These are phyloP conservation scores for Tryphoninae sp. DNA, from an alignment of 2,888 invertebrate species.

Conservation along the genomic window DNA sequence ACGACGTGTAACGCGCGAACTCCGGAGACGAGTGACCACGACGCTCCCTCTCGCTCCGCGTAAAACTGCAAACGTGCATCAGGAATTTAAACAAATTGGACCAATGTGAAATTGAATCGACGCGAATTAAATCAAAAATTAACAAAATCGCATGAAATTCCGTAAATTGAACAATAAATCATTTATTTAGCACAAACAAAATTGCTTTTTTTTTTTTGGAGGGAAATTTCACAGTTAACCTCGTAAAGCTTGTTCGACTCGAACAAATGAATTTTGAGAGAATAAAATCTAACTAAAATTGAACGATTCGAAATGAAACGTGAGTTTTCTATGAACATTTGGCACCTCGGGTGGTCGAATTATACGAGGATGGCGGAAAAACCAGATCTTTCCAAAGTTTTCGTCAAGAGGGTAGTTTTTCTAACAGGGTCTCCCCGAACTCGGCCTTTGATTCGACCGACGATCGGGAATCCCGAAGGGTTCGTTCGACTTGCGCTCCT, in stretches of 20 bases:
- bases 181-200: too few relatives aligned
- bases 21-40: conserved; percentile 16
- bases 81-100: too few relatives aligned
- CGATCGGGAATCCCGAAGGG: conserved; percentile 47
- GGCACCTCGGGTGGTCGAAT: neutral
- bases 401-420: neutral
- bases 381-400: conserved; percentile 24
- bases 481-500: neutral
- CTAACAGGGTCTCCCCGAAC: conserved; percentile 3
- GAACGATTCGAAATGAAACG: neutral
- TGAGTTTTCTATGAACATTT: neutral
- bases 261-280: neutral
- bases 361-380: conserved; percentile 36
- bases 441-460: conserved; percentile 11
- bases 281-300: neutral
- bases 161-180: too few relatives aligned
- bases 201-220: too few relatives aligned
- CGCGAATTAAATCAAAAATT: too few relatives aligned
- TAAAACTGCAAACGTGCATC: neutral
- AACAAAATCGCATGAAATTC: too few relatives aligned
- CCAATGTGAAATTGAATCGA: too few relatives aligned
- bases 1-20: conserved; percentile 61
- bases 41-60: neutral
- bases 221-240: too few relatives aligned
- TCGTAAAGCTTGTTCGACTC: neutral